A percentile compares a stretch with the other conserved stretches of the same genome.
These are phyloP conservation scores for Lottia scabra DNA, from an alignment of 2,888 invertebrate genomes.

Conservation along the genomic window DNA sequence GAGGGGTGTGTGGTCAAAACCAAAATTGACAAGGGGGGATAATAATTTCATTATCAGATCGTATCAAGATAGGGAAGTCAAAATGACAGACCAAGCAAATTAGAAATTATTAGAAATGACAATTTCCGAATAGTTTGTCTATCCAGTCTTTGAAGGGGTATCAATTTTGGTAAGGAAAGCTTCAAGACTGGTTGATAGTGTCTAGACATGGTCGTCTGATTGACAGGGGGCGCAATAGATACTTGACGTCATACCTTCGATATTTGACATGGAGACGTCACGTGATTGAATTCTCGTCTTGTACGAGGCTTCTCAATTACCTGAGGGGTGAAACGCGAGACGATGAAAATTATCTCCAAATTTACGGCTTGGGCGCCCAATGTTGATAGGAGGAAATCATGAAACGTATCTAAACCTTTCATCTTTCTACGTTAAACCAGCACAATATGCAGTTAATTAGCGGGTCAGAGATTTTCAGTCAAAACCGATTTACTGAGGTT, in stretches of 20 bases:
- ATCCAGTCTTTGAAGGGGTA: too few species aligned
- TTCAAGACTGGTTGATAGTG: too few species aligned
- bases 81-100: too few species aligned
- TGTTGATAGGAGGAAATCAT: background rate
- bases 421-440: background rate
- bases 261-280: constrained; percentile 3
- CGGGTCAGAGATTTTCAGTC: constrained; percentile 1
- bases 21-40: too few species aligned
- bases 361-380: constrained; percentile 8
- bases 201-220: too few species aligned
- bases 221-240: too few species aligned
- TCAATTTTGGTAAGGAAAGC: too few species aligned
- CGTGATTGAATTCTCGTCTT: background rate
- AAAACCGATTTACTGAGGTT: background rate
- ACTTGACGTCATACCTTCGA: background rate
- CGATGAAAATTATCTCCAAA: constrained; percentile 9
- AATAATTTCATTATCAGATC: too few species aligned
- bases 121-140: too few species aligned
- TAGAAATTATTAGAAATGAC: too few species aligned
- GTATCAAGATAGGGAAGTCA: too few species aligned
- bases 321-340: constrained; percentile 12
- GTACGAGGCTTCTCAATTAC: background rate
- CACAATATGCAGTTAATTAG: constrained; percentile 4
- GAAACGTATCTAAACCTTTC: background rate
- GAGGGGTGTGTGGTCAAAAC: too few species aligned